phyloP scores from a whole-genome alignment of 2,888 invertebrate genomes.

The Pollenia griseotomentosa region DNA sequence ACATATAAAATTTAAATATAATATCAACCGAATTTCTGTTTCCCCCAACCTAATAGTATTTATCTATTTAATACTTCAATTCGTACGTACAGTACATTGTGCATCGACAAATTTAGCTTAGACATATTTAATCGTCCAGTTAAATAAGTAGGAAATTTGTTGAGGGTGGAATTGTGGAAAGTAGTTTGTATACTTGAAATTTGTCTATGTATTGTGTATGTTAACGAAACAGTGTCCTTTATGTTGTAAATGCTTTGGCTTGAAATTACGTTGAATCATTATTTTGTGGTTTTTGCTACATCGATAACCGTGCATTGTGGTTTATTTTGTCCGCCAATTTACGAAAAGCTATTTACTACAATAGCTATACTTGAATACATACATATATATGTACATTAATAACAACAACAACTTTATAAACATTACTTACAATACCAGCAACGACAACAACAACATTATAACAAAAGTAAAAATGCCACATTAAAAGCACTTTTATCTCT shows the following conservation, averaged over 20 bases:
- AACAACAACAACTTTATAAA: conserved; percentile 25
- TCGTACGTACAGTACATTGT: neutral
- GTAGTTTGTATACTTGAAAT: neutral
- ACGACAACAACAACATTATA: conserved; percentile 30
- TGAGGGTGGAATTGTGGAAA: conserved; percentile 1
- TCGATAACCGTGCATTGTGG: conserved; percentile 67
- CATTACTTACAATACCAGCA: conserved; percentile 22
- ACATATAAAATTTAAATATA: no score
- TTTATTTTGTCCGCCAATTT: conserved; percentile 59
- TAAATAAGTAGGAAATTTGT: conserved; percentile 29
- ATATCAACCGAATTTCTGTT: no score
- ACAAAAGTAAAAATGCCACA: conserved; percentile 60
- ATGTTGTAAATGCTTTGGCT: conserved; percentile 46
- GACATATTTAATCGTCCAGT: conserved; percentile 39
- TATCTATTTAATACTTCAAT: no score
- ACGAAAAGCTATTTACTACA: conserved; percentile 43
- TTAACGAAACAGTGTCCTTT: conserved; percentile 42
- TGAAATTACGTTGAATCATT: conserved; percentile 66
- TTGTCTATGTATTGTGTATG: neutral
- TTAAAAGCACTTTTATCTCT: conserved; percentile 68
- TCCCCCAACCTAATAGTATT: no score
- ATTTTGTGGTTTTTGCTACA: conserved; percentile 66
- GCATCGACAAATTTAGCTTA: conserved; percentile 8
- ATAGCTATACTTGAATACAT: neutral
- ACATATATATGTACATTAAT: conserved; percentile 13